phyloP scores from a whole-genome alignment of 1,140 invertebrate species.

The Maconellicoccus hirsutus region DNA sequence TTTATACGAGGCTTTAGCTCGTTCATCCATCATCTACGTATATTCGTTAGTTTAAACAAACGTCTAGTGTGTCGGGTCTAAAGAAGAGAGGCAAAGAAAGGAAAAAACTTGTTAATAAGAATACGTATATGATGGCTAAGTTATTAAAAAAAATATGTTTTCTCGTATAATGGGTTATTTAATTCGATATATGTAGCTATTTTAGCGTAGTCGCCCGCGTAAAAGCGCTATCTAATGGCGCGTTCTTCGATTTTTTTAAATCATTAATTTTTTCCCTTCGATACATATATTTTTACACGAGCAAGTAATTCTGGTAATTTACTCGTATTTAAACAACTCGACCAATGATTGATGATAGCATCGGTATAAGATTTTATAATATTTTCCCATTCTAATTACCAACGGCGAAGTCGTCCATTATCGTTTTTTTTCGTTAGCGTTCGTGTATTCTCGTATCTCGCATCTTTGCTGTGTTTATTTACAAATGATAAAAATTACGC shows the following conservation, averaged over 20 bases:
- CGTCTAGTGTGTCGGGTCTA: not conserved
- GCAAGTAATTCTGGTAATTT: not conserved
- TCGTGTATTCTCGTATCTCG: no score
- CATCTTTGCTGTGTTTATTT: no score
- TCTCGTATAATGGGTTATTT: constrained; percentile 4
- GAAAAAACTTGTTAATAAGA: constrained; percentile 5
- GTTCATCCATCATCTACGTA: not conserved
- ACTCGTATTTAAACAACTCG: not conserved
- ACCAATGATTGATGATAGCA: not conserved
- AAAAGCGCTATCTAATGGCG: not conserved
- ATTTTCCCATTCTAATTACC: not conserved
- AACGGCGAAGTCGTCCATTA: not conserved
- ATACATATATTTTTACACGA: not conserved
- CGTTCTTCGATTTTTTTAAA: not conserved
- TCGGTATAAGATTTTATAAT: not conserved
- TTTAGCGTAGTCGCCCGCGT: not conserved
- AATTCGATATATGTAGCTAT: not conserved
- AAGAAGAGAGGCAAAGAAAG: not conserved
- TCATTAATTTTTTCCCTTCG: not conserved
- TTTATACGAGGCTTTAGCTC: not conserved
- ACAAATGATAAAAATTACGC: no score
- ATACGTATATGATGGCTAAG: not conserved
- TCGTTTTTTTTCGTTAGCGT: no score
- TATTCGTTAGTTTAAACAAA: constrained; percentile 1
- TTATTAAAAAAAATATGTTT: constrained; percentile 6